Percentiles rank a stretch among this genome's conserved stretches.
phyloP scores from a whole-genome alignment of 2,888 invertebrate species.

The Orthosia gothica region DNA sequence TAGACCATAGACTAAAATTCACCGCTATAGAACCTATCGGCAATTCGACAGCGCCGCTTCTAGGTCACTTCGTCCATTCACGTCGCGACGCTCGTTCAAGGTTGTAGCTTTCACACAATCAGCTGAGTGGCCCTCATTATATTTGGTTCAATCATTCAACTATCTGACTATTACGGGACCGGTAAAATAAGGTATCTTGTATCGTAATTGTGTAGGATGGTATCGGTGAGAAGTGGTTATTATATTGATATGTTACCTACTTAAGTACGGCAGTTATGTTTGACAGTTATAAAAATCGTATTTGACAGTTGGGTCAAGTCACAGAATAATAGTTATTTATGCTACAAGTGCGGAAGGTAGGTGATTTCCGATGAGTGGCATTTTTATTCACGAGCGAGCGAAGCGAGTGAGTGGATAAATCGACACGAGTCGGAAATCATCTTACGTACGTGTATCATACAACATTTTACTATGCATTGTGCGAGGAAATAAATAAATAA shows the following conservation, averaged over 20 bases:
- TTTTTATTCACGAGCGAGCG: no score
- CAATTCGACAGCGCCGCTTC: conserved; percentile 77
- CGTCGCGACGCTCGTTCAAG: conserved; percentile 81
- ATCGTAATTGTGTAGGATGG: conserved; percentile 23
- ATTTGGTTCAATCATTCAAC: conserved; percentile 54
- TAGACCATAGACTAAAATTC: conserved; percentile 56
- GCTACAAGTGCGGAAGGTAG: no score
- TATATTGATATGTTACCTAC: neutral
- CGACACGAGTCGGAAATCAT: no score
- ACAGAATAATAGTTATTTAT: no score
- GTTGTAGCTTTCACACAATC: conserved; percentile 85
- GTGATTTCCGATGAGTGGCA: no score
- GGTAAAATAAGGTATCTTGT: conserved; percentile 7
- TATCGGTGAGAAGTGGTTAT: neutral
- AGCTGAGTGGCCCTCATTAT: conserved; percentile 70
- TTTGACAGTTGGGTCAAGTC: neutral
- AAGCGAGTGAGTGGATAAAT: no score
- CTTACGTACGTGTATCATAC: no score
- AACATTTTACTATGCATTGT: no score
- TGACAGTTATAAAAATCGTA: neutral
- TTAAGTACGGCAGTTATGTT: neutral
- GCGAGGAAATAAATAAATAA: no score
- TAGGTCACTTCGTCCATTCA: conserved; percentile 85
- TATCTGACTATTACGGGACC: conserved; percentile 9
- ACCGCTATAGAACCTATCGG: conserved; percentile 67